Conservation (phyloP, 2,113 vertebrate genomes). For the Bos javanicus region DNA sequence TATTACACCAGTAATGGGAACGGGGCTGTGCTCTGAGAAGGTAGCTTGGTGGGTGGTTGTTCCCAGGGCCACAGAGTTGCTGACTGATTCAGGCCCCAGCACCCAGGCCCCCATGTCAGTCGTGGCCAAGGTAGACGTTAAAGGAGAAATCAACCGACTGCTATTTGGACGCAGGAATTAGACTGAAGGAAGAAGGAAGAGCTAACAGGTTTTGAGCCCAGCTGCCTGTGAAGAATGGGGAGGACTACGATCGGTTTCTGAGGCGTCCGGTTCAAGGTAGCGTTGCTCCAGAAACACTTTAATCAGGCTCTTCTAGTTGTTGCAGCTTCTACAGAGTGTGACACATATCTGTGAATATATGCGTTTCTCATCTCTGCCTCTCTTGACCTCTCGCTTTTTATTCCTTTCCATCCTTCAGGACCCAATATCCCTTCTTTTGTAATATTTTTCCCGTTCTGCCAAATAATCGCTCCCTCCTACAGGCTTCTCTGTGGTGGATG, state of each 20-base stretch:
- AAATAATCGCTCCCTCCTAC: rapidly evolving
- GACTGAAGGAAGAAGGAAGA: not conserved
- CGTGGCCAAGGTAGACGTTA: not conserved
- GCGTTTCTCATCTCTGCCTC: not conserved
- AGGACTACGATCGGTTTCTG: not conserved
- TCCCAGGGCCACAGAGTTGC: not conserved
- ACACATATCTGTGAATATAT: rapidly evolving
- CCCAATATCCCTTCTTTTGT: not conserved
- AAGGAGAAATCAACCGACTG: not conserved
- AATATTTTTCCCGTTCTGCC: not conserved
- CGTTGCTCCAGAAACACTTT: not conserved
- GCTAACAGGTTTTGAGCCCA: not conserved
- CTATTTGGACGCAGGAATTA: not conserved
- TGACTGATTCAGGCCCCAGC: not conserved
- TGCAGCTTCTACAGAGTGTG: not conserved
- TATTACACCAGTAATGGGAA: not conserved
- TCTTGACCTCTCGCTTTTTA: not conserved
- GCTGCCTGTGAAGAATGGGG: not conserved
- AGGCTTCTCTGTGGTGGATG: too few relatives aligned
- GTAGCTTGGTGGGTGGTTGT: not conserved
- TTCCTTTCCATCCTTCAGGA: not conserved
- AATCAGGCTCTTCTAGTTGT: not conserved
- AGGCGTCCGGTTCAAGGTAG: not conserved
- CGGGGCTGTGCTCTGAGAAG: not conserved
- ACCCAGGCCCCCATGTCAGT: rapidly evolving